Evolutionary conservation across 1,140 invertebrate genomes (phyloP), one percentile per base, ranked within the genome.

Genomic region (Himalopsyche phryganea): DNA sequence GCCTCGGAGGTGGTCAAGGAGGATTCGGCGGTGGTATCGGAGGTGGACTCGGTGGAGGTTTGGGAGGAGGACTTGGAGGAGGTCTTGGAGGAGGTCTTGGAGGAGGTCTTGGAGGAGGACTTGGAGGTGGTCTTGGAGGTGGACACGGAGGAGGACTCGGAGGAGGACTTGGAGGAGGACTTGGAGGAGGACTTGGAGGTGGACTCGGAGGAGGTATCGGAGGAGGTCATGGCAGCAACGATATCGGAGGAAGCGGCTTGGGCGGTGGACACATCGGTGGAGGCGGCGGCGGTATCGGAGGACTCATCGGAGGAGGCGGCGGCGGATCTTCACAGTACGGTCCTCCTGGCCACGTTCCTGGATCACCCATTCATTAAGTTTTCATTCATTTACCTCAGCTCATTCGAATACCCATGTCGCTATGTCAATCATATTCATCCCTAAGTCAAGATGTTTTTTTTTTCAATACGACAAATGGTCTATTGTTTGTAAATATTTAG

Each of bases 1-100:
- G 77, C 11, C 69, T 69, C 32, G 66, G 70, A 41, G 6, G 10
- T 47, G 28, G 7, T 19, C 69, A 66, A 11, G 60, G 48, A 49
- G 58, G 66, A 45, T 47, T 53, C 47, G 74, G 72, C 44, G 69
- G 68, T 42, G 72, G 71, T 50, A 66, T 67, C 60, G 69, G 69
- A 51, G 67, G 71, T 44, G 59, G 51, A 50, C 35, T 38, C n/a
- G n/a, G n/a, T n/a, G n/a, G n/a, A n/a, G n/a, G n/a, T n/a, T n/a
- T n/a, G n/a, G n/a, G n/a, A n/a, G n/a, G n/a, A n/a, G n/a, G n/a
- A n/a, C n/a, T n/a, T n/a, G n/a, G n/a, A n/a, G n/a, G n/a, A n/a
- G n/a, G n/a, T n/a, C n/a, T n/a, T n/a, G n/a, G n/a, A n/a, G n/a
- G n/a, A n/a, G n/a, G n/a, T n/a, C n/a, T n/a, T n/a, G n/a, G n/a